Evolutionary conservation across 2,888 invertebrate species (phyloP).

Genomic region (Nephrotoma flavescens): DNA sequence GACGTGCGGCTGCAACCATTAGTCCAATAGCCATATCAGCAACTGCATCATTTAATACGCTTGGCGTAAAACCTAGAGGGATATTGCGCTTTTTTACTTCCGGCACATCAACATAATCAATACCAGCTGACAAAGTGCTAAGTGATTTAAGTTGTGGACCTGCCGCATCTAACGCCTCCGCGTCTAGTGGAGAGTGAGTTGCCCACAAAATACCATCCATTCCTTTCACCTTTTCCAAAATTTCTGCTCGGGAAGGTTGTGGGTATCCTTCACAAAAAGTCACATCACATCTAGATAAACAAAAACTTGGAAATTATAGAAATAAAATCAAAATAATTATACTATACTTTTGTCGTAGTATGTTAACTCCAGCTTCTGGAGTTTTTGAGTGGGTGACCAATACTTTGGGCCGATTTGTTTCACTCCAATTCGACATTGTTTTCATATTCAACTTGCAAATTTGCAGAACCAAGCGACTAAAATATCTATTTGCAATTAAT

Average conservation of each 20-base stretch:
- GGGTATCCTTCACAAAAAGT: constrained; percentile 22
- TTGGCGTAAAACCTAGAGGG: constrained; percentile 65
- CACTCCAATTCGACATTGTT: not conserved
- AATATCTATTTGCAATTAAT: not conserved
- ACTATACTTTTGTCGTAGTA: constrained; percentile 38
- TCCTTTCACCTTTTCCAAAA: constrained; percentile 24
- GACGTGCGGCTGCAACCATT: constrained; percentile 56
- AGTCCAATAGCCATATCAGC: constrained; percentile 72
- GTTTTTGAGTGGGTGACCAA: constrained; percentile 56
- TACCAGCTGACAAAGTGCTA: constrained; percentile 74
- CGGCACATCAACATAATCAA: constrained; percentile 63
- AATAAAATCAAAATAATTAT: not conserved
- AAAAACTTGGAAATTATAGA: not conserved
- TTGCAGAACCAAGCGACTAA: not conserved
- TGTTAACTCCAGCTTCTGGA: constrained; percentile 44
- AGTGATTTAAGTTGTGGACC: constrained; percentile 57
- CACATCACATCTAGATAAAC: constrained; percentile 19
- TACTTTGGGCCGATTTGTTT: constrained; percentile 35
- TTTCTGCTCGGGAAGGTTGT: constrained; percentile 19
- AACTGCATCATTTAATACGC: constrained; percentile 57
- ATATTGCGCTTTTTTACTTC: constrained; percentile 58
- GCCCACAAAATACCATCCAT: constrained; percentile 28
- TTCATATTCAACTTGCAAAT: not conserved
- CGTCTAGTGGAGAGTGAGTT: constrained; percentile 21
- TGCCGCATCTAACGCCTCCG: constrained; percentile 25